Evolutionary conservation across 1,140 invertebrate species (phyloP).

Genomic region (Lysiphlebus fabarum): DNA sequence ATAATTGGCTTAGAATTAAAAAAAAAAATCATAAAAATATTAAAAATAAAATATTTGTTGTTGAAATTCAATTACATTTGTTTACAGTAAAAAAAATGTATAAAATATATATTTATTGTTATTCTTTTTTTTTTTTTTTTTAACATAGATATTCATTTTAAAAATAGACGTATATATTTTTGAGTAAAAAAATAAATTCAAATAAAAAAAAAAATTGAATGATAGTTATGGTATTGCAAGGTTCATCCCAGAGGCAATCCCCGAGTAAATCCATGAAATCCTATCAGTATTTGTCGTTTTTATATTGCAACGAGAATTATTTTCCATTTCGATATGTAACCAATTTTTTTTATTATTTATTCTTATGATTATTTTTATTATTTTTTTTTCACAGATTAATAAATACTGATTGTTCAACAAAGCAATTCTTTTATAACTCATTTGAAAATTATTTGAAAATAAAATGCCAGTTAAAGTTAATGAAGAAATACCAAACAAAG

Average conservation of each 20-base stretch:
- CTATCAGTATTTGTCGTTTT: conserved; percentile 11
- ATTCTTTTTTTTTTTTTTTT: too few species aligned
- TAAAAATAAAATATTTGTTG: background rate
- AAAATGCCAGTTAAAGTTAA: too few species aligned
- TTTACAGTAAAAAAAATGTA: background rate
- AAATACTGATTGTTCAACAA: conserved; percentile 36
- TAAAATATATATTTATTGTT: background rate
- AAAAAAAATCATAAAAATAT: background rate
- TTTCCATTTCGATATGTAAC: conserved; percentile 4
- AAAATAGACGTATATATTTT: too few species aligned
- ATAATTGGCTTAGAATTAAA: conserved; percentile 9
- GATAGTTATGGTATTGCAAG: background rate
- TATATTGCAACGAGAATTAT: conserved; percentile 2
- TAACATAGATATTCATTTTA: too few species aligned
- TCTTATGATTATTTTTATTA: too few species aligned
- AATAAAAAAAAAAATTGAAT: background rate
- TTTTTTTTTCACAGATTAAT: conserved; percentile 27
- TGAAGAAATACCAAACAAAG: too few species aligned
- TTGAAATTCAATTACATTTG: too few species aligned
- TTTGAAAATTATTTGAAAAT: too few species aligned
- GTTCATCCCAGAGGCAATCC: conserved; percentile 11
- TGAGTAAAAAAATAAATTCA: too few species aligned
- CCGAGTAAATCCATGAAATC: conserved; percentile 13
- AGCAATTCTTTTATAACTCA: conserved; percentile 16
- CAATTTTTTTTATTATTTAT: conserved; percentile 15